Percentiles rank a stretch among this genome's conserved stretches.
Conservation (phyloP, 2,888 invertebrate species). For the Urechis unicinctus region DNA sequence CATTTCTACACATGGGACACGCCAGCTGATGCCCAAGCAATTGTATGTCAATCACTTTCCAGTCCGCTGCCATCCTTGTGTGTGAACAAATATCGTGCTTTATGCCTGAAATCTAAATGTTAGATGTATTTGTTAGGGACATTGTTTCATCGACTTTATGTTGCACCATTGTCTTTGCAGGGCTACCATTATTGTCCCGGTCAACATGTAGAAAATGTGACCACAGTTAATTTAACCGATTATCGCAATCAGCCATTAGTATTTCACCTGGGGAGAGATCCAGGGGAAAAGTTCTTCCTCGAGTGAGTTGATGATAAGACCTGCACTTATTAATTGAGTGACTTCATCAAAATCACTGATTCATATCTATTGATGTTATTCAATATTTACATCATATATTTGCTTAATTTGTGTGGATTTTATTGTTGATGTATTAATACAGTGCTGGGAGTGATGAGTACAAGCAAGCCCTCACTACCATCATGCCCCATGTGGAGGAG, state of each 20-base stretch:
- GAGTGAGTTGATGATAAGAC: slow-evolving; percentile 13
- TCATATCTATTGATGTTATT: neutral
- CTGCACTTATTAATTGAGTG: neutral
- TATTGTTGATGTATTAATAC: slow-evolving; percentile 1
- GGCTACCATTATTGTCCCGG: slow-evolving; percentile 28
- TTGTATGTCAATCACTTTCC: slow-evolving; percentile 11
- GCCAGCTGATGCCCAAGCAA: slow-evolving; percentile 17
- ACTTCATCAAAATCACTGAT: neutral
- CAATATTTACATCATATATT: neutral
- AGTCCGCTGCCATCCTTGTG: neutral
- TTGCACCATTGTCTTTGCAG: slow-evolving; percentile 7
- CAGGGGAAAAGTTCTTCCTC: slow-evolving; percentile 24
- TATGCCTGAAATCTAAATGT: no score
- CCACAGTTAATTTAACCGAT: slow-evolving; percentile 20
- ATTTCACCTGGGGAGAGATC: slow-evolving; percentile 24
- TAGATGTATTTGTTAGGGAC: no score
- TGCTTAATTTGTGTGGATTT: neutral
- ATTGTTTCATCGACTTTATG: no score
- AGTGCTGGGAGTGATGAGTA: slow-evolving; percentile 20
- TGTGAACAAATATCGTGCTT: neutral
- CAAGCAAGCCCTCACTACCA: slow-evolving; percentile 13
- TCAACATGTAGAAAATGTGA: slow-evolving; percentile 21
- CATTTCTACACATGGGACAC: slow-evolving; percentile 25
- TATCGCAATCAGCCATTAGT: slow-evolving; percentile 22
- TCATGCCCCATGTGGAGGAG: slow-evolving; percentile 15